Conservation (phyloP, 2,888 invertebrate genomes). For the Mythimna pallens region DNA sequence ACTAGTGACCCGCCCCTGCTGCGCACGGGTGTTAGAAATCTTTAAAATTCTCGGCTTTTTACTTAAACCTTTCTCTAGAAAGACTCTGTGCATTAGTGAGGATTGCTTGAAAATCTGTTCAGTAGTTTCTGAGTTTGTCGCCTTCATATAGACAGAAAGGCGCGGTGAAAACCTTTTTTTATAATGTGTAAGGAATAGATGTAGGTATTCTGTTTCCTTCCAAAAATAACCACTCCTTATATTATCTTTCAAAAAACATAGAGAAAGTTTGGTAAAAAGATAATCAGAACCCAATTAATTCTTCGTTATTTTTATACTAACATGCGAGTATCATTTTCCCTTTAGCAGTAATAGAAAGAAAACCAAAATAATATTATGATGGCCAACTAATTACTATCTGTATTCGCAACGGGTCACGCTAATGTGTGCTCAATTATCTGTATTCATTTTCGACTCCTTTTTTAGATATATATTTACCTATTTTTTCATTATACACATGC, state of each 20-base stretch:
- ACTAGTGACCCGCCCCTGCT: too few species aligned
- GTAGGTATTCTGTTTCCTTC: background rate
- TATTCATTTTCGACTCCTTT: background rate
- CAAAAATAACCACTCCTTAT: conserved; percentile 23
- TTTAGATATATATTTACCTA: background rate
- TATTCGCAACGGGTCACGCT: conserved; percentile 27
- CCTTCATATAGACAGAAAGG: too few species aligned
- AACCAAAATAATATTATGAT: conserved; percentile 30
- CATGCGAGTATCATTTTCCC: conserved; percentile 35
- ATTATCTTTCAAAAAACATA: conserved; percentile 26
- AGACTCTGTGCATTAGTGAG: too few species aligned
- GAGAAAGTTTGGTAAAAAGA: conserved; percentile 18
- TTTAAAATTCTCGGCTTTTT: too few species aligned
- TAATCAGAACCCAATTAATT: conserved; percentile 34
- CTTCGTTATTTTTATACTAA: conserved; percentile 53
- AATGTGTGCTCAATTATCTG: conserved; percentile 11
- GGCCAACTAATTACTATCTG: conserved; percentile 35
- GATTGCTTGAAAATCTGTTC: too few species aligned
- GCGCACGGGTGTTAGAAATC: too few species aligned
- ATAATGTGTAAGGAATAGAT: background rate
- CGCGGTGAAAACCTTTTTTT: too few species aligned
- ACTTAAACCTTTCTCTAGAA: too few species aligned
- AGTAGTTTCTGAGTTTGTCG: too few species aligned
- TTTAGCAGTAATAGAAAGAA: conserved; percentile 10
- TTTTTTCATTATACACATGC: too few species aligned